These are phyloP conservation scores for Oncorhynchus keta DNA, from an alignment of 2,113 vertebrate species.

Conservation along the genomic window DNA sequence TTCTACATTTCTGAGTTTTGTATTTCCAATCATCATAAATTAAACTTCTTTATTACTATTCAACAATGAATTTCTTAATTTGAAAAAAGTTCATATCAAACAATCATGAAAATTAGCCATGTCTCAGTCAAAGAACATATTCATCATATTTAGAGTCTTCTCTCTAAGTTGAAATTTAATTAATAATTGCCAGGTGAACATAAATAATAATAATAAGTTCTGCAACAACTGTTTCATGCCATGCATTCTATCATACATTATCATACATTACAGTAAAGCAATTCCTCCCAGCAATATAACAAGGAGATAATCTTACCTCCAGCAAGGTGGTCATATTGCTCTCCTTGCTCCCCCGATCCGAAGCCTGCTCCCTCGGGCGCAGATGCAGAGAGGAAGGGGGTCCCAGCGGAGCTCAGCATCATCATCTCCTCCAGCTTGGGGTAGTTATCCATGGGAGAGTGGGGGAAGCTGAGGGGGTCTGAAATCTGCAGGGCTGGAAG, in stretches of 20 bases:
- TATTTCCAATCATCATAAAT: constrained; percentile 2
- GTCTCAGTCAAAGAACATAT: not conserved
- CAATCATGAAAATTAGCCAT: not conserved
- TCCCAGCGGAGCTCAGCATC: constrained; percentile 88
- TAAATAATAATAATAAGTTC: not conserved
- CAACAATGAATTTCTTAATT: not conserved
- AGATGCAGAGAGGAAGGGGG: constrained; percentile 87
- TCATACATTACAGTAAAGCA: not conserved
- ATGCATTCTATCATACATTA: not conserved
- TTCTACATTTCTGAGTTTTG: constrained; percentile 1
- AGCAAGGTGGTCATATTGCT: constrained; percentile 93
- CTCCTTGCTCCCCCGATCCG: constrained; percentile 85
- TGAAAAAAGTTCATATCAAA: not conserved
- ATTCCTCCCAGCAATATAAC: constrained; percentile 20
- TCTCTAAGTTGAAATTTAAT: not conserved
- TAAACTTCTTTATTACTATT: not conserved
- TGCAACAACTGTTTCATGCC: constrained; percentile 3
- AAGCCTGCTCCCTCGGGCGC: constrained; percentile 84
- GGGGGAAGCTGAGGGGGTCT: constrained; percentile 91
- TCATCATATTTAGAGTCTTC: not conserved
- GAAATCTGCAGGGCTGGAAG: constrained; percentile 94
- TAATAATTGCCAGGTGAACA: too few species aligned
- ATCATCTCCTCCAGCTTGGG: constrained; percentile 99
- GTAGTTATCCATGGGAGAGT: constrained; percentile 98
- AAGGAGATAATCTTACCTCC: constrained; percentile 83